Percentiles rank a stretch among this genome's conserved stretches.
Conservation (phyloP, 2,797 vertebrate species). For the Sebastes itinus region DNA sequence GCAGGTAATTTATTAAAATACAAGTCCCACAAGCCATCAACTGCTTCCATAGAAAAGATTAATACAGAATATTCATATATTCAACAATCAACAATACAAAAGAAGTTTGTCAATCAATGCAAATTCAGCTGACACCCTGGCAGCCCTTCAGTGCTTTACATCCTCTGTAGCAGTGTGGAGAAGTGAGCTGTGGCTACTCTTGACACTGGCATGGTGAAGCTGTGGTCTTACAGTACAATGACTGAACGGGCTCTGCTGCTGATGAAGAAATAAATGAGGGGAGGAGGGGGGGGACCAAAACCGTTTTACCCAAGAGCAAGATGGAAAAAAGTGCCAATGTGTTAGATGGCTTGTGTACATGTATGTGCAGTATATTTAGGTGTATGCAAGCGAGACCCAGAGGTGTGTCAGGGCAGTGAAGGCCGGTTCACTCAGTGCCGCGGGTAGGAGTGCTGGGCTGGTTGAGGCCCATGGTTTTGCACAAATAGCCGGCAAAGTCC, state of each 20-base stretch:
- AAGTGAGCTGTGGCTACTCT: slow-evolving; percentile 58
- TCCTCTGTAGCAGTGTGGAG: slow-evolving; percentile 56
- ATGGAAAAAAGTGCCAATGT: slow-evolving; percentile 63
- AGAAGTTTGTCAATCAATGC: slow-evolving; percentile 60
- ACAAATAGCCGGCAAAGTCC: slow-evolving; percentile 97
- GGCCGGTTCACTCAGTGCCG: slow-evolving; percentile 76
- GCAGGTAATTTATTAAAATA: slow-evolving; percentile 65
- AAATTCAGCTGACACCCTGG: slow-evolving; percentile 58
- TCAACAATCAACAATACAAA: slow-evolving; percentile 67
- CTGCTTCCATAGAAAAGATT: slow-evolving; percentile 67
- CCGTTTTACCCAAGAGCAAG: slow-evolving; percentile 60
- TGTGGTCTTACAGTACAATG: slow-evolving; percentile 70
- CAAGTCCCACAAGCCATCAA: slow-evolving; percentile 49
- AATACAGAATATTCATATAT: slow-evolving; percentile 66
- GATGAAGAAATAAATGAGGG: slow-evolving; percentile 48
- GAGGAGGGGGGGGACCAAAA: slow-evolving; percentile 20
- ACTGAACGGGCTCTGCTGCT: slow-evolving; percentile 64
- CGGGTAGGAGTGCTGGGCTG: slow-evolving; percentile 96
- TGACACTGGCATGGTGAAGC: slow-evolving; percentile 65
- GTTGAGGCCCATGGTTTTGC: slow-evolving; percentile 92
- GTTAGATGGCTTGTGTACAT: slow-evolving; percentile 56
- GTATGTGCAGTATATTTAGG: slow-evolving; percentile 42
- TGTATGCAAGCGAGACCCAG: slow-evolving; percentile 57
- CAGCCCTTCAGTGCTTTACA: slow-evolving; percentile 69
- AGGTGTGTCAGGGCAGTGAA: slow-evolving; percentile 45